Conservation (phyloP, 2,888 invertebrate genomes). For the Sabatieria punctata region DNA sequence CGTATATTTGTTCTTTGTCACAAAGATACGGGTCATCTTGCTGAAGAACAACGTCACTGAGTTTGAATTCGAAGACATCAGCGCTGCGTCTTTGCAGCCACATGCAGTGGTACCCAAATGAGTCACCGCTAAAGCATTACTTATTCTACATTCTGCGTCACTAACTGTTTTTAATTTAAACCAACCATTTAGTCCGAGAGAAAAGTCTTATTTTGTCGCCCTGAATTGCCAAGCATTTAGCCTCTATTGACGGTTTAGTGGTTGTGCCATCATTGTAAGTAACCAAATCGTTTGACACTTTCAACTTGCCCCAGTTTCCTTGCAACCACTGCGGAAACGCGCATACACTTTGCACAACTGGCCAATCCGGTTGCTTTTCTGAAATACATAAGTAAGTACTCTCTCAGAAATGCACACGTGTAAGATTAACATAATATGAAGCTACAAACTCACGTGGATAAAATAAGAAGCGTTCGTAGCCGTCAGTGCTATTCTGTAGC, state of each 20-base stretch:
- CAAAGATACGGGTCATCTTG: slow-evolving; percentile 1
- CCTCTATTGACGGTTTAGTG: not conserved
- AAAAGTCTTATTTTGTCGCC: not conserved
- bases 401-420: no score
- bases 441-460: slow-evolving; percentile 8
- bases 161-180: not conserved
- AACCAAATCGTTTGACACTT: not conserved
- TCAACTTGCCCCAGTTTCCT: slow-evolving; percentile 5
- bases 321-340: slow-evolving; percentile 5
- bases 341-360: not conserved
- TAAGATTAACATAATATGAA: no score
- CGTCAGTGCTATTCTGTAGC: slow-evolving; percentile 2
- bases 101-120: slow-evolving; percentile 4
- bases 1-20: not conserved
- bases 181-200: slow-evolving; percentile 6
- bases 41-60: slow-evolving; percentile 4
- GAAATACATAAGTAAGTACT: not conserved
- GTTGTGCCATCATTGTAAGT: not conserved
- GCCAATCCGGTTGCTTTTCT: not conserved
- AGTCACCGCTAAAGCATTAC: slow-evolving; percentile 5
- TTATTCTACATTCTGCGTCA: not conserved
- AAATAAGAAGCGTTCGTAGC: slow-evolving; percentile 6
- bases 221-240: slow-evolving; percentile 1
- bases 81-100: slow-evolving; percentile 5
- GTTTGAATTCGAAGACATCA: slow-evolving; percentile 5